Conservation (phyloP, 2,888 invertebrate species). For the Cacoxenus indagator region DNA sequence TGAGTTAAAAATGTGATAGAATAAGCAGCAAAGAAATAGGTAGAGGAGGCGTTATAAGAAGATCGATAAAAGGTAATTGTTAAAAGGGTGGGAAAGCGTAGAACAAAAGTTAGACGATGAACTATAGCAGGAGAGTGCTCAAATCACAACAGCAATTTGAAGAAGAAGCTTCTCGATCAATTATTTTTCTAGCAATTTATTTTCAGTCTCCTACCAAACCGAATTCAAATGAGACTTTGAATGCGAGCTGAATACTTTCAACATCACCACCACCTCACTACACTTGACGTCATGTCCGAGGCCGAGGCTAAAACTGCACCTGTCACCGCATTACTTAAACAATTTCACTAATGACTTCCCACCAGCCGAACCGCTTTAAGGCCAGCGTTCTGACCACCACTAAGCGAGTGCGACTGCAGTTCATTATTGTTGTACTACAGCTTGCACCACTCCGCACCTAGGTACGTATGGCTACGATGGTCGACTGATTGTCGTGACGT, state of each 20-base stretch:
- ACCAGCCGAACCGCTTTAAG: not conserved
- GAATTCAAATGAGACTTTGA: conserved; percentile 58
- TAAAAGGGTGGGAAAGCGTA: not conserved
- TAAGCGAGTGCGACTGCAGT: not conserved
- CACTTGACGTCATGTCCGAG: conserved; percentile 25
- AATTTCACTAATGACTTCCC: conserved; percentile 59
- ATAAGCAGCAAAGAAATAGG: too few relatives aligned
- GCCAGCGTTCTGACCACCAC: too few relatives aligned
- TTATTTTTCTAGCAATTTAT: conserved; percentile 60
- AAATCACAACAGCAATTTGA: not conserved
- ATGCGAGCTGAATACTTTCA: conserved; percentile 1
- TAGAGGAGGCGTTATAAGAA: too few relatives aligned
- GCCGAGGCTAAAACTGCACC: conserved; percentile 44
- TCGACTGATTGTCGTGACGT: too few relatives aligned
- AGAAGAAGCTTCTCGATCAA: not conserved
- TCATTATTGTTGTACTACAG: not conserved
- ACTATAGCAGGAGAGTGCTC: not conserved
- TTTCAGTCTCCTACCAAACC: conserved; percentile 46
- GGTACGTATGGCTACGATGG: too few relatives aligned
- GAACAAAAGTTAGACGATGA: not conserved
- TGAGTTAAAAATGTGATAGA: too few relatives aligned
- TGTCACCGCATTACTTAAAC: conserved; percentile 53
- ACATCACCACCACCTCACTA: not conserved
- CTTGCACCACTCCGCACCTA: too few relatives aligned
- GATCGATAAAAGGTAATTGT: too few relatives aligned